These are phyloP conservation scores for Pyrocoelia pectoralis DNA, from an alignment of 2,888 invertebrate species.

Conservation along the genomic window DNA sequence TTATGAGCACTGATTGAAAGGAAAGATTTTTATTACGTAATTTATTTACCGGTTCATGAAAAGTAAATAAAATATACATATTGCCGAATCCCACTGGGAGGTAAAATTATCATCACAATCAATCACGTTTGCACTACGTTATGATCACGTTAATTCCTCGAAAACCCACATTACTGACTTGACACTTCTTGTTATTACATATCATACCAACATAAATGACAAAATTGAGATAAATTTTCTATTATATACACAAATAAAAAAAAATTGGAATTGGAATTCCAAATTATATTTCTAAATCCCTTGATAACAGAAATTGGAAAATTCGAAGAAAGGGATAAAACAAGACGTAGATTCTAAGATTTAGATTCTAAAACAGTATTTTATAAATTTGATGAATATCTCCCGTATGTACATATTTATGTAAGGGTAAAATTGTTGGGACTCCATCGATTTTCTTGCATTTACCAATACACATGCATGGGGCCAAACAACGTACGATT, in stretches of 20 bases:
- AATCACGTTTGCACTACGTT: constrained; percentile 21
- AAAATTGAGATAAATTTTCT: not conserved
- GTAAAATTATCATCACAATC: not conserved
- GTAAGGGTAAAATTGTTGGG: not conserved
- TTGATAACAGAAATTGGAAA: too few species aligned
- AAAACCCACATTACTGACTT: constrained; percentile 22
- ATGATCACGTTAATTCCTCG: constrained; percentile 23
- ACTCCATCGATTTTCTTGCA: not conserved
- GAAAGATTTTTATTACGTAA: too few species aligned
- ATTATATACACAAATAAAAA: too few species aligned
- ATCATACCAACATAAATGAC: not conserved
- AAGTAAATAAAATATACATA: not conserved
- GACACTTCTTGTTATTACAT: constrained; percentile 13
- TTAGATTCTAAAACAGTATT: too few species aligned
- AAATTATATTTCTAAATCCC: too few species aligned
- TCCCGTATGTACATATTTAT: too few species aligned
- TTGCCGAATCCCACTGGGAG: not conserved
- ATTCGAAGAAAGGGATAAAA: too few species aligned
- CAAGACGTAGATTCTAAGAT: too few species aligned
- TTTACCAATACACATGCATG: not conserved
- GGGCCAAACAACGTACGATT: constrained; percentile 4
- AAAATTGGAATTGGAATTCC: too few species aligned
- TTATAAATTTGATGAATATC: too few species aligned
- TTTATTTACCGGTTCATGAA: not conserved
- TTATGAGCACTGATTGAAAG: too few species aligned